phyloP scores from a whole-genome alignment of 2,797 vertebrate genomes.

The Eulemur rubriventer region DNA sequence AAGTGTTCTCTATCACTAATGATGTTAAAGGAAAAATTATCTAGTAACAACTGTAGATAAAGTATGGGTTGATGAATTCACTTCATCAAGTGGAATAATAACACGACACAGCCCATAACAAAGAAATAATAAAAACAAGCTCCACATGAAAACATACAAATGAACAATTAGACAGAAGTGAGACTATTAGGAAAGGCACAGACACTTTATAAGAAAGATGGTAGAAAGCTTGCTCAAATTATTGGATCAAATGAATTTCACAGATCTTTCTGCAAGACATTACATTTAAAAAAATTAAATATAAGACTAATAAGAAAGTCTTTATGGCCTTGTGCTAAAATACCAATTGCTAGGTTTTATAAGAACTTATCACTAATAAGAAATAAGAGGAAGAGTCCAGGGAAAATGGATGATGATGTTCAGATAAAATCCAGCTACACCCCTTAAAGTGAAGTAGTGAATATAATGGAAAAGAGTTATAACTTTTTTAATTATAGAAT shows the following conservation, averaged over 20 bases:
- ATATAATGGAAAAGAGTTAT: not conserved
- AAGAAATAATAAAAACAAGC: not conserved
- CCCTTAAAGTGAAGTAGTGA: not conserved
- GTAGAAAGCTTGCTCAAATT: not conserved
- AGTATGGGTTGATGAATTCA: not conserved
- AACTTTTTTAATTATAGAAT: not conserved
- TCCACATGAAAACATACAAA: not conserved
- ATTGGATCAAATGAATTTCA: not conserved
- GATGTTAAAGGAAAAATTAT: not conserved
- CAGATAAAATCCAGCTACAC: not conserved
- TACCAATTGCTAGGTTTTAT: not conserved
- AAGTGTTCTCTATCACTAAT: not conserved
- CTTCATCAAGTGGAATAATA: not conserved
- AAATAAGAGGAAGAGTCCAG: not conserved
- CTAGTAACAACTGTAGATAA: not conserved
- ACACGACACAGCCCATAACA: not conserved
- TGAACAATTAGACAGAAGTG: not conserved
- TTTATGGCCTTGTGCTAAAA: conserved; percentile 2
- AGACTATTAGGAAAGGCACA: not conserved
- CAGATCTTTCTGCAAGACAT: not conserved
- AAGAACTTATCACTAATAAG: not conserved
- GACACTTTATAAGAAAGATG: not conserved
- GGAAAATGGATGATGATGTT: not conserved
- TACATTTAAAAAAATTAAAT: not conserved
- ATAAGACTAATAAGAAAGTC: not conserved